These are phyloP conservation scores for Hoplodrina blanda DNA, from an alignment of 2,888 invertebrate genomes.

Conservation along the genomic window DNA sequence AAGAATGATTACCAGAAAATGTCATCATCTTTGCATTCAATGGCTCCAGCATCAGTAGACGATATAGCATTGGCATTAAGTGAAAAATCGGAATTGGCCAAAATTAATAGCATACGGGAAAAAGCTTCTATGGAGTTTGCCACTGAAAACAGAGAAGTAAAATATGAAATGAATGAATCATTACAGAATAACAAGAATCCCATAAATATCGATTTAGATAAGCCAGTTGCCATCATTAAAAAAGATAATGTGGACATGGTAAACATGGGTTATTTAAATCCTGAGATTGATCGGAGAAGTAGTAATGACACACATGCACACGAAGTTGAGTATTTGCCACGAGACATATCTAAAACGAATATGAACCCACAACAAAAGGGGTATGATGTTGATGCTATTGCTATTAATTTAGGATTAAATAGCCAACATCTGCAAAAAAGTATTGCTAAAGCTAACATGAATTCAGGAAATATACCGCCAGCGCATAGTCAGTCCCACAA, in stretches of 20 bases:
- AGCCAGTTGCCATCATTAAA: slow-evolving; percentile 73
- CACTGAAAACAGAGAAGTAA: slow-evolving; percentile 71
- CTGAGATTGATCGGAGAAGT: slow-evolving; percentile 78
- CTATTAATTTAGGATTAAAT: slow-evolving; percentile 85
- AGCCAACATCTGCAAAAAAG: slow-evolving; percentile 79
- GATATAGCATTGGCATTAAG: slow-evolving; percentile 83
- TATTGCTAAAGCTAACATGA: slow-evolving; percentile 70
- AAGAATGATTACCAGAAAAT: slow-evolving; percentile 80
- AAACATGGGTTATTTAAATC: slow-evolving; percentile 87
- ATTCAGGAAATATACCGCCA: slow-evolving; percentile 75
- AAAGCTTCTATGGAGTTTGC: slow-evolving; percentile 71
- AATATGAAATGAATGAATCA: slow-evolving; percentile 70
- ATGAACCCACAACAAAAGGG: slow-evolving; percentile 77
- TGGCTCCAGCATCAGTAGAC: slow-evolving; percentile 78
- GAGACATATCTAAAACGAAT: slow-evolving; percentile 74
- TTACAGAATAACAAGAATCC: slow-evolving; percentile 73
- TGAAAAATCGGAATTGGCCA: slow-evolving; percentile 84
- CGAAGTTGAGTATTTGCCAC: slow-evolving; percentile 68
- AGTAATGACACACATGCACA: slow-evolving; percentile 73
- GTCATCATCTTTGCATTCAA: slow-evolving; percentile 69
- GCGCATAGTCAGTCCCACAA: slow-evolving; percentile 79
- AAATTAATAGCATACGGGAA: slow-evolving; percentile 78
- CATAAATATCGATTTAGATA: slow-evolving; percentile 69
- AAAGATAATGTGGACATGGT: slow-evolving; percentile 87
- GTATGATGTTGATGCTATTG: slow-evolving; percentile 84